These are phyloP conservation scores for Neoarius graeffei DNA, from an alignment of 2,113 vertebrate species.

Conservation along the genomic window DNA sequence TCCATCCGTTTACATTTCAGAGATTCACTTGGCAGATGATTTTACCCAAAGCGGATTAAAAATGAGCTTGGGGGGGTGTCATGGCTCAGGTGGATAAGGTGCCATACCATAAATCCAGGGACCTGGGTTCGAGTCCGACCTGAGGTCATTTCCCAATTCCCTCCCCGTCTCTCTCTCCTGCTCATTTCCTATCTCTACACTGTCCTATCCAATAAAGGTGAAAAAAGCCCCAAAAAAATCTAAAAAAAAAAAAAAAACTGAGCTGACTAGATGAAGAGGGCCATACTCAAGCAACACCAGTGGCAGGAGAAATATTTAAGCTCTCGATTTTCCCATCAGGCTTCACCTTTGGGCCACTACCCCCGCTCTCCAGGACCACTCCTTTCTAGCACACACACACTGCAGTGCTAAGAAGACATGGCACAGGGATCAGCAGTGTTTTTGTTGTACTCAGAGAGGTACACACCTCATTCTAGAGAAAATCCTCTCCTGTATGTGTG, in stretches of 20 bases:
- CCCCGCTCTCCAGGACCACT: not conserved
- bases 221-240: no score
- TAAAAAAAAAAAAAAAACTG: no score
- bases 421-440: not conserved
- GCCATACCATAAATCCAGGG: no score
- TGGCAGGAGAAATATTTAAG: not conserved
- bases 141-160: no score
- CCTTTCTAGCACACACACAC: not conserved
- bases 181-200: no score
- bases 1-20: not conserved
- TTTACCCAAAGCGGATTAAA: not conserved
- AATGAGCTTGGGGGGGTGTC: no score
- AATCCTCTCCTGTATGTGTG: not conserved
- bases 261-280: not conserved
- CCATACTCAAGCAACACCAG: not conserved
- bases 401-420: not conserved
- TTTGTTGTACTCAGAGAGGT: conserved; percentile 12
- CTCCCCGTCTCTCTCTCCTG: no score
- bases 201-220: no score
- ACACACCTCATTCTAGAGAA: conserved; percentile 12
- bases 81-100: no score
- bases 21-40: not conserved
- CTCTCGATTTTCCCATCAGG: not conserved
- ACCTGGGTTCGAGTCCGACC: no score
- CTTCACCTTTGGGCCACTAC: not conserved